Conservation (phyloP, 2,888 invertebrate genomes). For the Drosophila kanekoi region DNA sequence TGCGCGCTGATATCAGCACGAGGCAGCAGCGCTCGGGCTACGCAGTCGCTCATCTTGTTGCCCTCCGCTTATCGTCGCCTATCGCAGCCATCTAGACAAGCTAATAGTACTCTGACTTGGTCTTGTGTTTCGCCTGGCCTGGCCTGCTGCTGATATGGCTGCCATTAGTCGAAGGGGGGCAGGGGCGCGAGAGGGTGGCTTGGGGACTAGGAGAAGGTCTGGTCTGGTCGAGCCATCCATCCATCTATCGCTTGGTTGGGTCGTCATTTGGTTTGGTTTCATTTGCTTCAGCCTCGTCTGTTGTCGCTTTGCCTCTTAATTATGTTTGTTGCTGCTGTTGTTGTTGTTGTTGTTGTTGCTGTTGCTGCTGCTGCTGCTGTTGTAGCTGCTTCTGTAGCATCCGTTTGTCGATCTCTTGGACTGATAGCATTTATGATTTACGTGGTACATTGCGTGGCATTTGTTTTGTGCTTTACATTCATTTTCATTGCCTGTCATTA, state of each 20-base stretch:
- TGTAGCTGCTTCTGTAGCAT: slow-evolving; percentile 69
- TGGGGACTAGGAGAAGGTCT: slow-evolving; percentile 1
- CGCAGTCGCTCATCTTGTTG: slow-evolving; percentile 40
- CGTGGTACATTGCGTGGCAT: slow-evolving; percentile 79
- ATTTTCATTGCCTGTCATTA: slow-evolving; percentile 66
- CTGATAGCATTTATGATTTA: slow-evolving; percentile 79
- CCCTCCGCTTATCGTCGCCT: slow-evolving; percentile 48
- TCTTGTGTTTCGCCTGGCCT: slow-evolving; percentile 22
- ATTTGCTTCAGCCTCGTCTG: slow-evolving; percentile 31
- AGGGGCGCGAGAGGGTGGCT: too few relatives aligned
- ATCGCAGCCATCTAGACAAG: slow-evolving; percentile 63
- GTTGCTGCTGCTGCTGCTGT: slow-evolving; percentile 10
- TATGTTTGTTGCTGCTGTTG: slow-evolving; percentile 67
- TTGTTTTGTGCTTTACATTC: slow-evolving; percentile 67
- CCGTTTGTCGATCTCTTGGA: slow-evolving; percentile 78
- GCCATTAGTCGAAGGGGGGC: slow-evolving; percentile 32
- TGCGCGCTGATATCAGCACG: slow-evolving; percentile 59
- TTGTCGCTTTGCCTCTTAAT: slow-evolving; percentile 70
- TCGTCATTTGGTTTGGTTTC: slow-evolving; percentile 58
- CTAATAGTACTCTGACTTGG: slow-evolving; percentile 50
- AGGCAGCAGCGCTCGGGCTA: slow-evolving; percentile 16
- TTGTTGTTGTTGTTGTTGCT: slow-evolving; percentile 22
- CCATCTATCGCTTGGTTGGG: slow-evolving; percentile 50
- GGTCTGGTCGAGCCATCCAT: slow-evolving; percentile 37
- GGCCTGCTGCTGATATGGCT: slow-evolving; percentile 46